Evolutionary conservation across 2,888 invertebrate species (phyloP).

Genomic region (Trichopoda pennipes): DNA sequence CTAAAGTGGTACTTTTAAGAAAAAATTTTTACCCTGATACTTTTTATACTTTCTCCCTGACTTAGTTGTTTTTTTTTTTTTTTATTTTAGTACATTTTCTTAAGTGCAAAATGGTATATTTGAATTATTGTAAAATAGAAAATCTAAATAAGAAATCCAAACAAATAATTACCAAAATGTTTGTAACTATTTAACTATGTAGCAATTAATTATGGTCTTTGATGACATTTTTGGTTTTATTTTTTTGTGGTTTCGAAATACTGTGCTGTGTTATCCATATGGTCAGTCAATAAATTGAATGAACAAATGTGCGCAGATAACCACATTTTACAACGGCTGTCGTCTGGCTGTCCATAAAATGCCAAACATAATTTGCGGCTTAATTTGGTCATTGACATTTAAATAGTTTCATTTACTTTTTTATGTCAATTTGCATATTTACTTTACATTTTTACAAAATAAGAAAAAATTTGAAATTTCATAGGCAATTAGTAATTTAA

Average conservation of each 20-base stretch:
- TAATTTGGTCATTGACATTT: constrained; percentile 48
- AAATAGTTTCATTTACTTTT: constrained; percentile 36
- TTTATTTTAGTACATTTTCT: too few relatives aligned
- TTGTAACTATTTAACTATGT: background rate
- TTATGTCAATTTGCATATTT: constrained; percentile 8
- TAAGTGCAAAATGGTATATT: too few relatives aligned
- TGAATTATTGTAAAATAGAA: too few relatives aligned
- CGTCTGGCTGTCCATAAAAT: constrained; percentile 36
- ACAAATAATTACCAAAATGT: too few relatives aligned
- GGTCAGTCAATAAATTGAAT: constrained; percentile 25
- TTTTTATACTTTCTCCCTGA: too few relatives aligned
- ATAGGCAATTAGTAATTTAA: too few relatives aligned
- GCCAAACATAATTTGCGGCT: constrained; percentile 40
- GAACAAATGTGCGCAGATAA: constrained; percentile 27
- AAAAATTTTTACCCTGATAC: too few relatives aligned
- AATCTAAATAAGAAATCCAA: too few relatives aligned
- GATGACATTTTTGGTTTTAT: background rate
- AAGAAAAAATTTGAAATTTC: background rate
- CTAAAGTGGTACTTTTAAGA: too few relatives aligned
- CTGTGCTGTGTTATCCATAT: background rate
- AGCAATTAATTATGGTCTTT: background rate
- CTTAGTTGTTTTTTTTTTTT: too few relatives aligned
- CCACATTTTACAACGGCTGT: constrained; percentile 35
- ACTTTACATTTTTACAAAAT: background rate
- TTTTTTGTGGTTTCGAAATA: background rate